phyloP scores from a whole-genome alignment of 2,797 vertebrate species.

The Danionella dracula region DNA sequence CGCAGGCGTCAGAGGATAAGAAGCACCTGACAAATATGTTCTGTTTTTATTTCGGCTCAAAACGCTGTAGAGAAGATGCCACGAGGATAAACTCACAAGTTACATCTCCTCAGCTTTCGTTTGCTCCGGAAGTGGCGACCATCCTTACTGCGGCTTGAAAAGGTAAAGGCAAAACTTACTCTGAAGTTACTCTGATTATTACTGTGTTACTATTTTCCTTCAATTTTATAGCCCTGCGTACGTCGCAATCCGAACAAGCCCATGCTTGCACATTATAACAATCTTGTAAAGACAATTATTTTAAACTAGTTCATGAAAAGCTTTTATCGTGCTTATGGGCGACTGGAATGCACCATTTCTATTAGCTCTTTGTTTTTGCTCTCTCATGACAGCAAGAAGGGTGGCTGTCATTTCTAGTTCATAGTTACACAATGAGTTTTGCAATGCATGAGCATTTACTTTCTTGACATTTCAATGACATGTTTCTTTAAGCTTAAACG shows the following conservation, averaged over 20 bases:
- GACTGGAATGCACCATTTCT: background rate
- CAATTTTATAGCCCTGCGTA: background rate
- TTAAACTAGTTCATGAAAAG: too few species aligned
- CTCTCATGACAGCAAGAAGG: background rate
- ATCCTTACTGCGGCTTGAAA: background rate
- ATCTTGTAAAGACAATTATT: background rate
- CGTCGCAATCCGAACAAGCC: background rate
- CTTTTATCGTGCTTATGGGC: too few species aligned
- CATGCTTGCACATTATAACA: slow-evolving; percentile 1
- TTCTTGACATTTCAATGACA: background rate
- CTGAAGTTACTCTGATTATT: too few species aligned
- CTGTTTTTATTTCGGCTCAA: background rate
- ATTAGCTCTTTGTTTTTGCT: too few species aligned
- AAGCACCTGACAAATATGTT: background rate
- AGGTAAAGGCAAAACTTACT: slow-evolving; percentile 10
- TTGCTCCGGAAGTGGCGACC: slow-evolving; percentile 10
- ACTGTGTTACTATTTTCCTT: background rate
- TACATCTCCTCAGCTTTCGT: background rate
- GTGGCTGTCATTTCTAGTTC: background rate
- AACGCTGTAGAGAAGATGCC: background rate
- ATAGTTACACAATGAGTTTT: background rate
- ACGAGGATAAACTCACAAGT: slow-evolving; percentile 1
- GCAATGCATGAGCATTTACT: background rate
- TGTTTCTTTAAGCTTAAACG: background rate
- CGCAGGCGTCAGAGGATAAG: background rate